Evolutionary conservation across 2,888 invertebrate genomes (phyloP), one percentile per base, ranked within the genome.

Genomic region (Sepiola atlantica): DNA sequence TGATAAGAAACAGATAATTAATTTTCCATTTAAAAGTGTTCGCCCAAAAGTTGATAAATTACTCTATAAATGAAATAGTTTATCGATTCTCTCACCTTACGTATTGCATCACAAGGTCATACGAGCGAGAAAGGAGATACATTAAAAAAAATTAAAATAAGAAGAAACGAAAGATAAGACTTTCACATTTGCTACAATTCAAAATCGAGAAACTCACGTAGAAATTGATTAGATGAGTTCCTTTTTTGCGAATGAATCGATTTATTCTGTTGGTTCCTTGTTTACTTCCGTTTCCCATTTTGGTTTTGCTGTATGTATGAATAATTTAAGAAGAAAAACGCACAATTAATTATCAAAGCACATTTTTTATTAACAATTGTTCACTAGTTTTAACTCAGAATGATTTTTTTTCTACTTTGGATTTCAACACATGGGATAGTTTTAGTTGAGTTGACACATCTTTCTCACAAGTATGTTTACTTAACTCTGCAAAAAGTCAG

Each of bases 1-100:
- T 77, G 77, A 77, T 77, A 77, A 77, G 77, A 77, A 77, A 77
- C n/a, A n/a, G 77, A 77, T n/a, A 77, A 77, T 77, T 77, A 77
- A 77, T 77, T 77, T 77, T 77, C 77, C 77, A 12, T 18, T n/a
- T 28, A n/a, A n/a, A 0, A 14, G 12, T n/a, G 28, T n/a, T 6
- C 77, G n/a, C 12, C n/a, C 1, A n/a, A 77, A 28, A 77, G 10
- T 77, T 77, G 1, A n/a, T 12, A 77, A 77, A 77, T 77, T 77
- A 77, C n/a, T n/a, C 28, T 77, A 77, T 77, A 77, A 77, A 77
- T 77, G 28, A n/a, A 28, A 77, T 77, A 28, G 6, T 28, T 77
- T 77, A n/a, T n/a, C 28, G n/a, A n/a, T 77, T 77, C 61, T n/a
- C n/a, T 77, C 77, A 77, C n/a, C 6, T 14, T n/a, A 28, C 14